Conservation (phyloP, 2,113 vertebrate species). For the Struthidea cinerea region DNA sequence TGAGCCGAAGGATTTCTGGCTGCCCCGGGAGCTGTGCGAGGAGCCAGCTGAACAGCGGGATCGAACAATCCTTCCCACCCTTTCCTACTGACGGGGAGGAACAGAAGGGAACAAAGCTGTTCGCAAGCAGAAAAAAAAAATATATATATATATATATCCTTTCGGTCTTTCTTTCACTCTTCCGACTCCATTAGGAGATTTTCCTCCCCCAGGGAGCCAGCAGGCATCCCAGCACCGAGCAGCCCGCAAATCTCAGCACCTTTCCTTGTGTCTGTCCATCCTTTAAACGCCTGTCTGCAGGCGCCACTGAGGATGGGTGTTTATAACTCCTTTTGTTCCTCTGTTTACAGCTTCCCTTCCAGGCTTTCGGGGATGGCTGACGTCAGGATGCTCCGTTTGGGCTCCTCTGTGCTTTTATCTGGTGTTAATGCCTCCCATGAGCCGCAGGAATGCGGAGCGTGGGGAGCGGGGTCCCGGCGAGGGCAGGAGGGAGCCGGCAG, state of each 20-base stretch:
- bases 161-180: background rate
- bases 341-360: constrained; percentile 60
- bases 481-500: background rate
- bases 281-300: background rate
- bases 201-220: background rate
- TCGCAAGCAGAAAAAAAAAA: background rate
- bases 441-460: background rate
- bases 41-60: background rate
- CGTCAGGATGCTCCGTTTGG: constrained; percentile 55
- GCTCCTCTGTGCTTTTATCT: background rate
- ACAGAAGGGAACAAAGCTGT: background rate
- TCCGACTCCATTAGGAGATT: background rate
- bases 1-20: background rate
- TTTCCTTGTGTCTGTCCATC: background rate
- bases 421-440: constrained; percentile 31
- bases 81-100: background rate
- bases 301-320: background rate
- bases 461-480: background rate
- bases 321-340: constrained; percentile 56
- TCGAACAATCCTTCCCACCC: background rate
- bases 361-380: constrained; percentile 27
- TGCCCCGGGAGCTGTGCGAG: background rate
- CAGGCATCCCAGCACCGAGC: background rate
- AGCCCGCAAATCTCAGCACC: background rate
- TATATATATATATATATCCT: no score